Evolutionary conservation across 2,797 vertebrate species (phyloP).

Genomic region (Sebastes vulpes): DNA sequence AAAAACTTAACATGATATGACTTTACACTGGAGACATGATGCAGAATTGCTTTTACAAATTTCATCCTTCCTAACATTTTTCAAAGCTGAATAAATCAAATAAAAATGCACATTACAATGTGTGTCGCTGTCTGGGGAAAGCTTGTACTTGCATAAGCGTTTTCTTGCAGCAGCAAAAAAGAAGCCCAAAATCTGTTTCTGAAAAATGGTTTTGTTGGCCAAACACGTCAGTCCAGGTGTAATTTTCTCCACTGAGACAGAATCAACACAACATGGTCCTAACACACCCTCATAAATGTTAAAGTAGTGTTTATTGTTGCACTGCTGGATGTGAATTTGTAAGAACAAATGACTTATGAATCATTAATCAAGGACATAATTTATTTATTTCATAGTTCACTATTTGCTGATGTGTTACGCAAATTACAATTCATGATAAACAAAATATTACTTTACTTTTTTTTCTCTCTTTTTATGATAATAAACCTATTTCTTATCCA

Average conservation of each 20-base stretch:
- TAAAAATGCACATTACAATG: neutral
- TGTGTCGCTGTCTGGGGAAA: neutral
- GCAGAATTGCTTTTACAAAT: neutral
- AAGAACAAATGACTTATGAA: constrained; percentile 52
- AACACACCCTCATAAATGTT: constrained; percentile 41
- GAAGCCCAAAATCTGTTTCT: neutral
- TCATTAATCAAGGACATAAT: constrained; percentile 33
- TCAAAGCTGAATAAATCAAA: neutral
- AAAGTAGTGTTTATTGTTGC: constrained; percentile 34
- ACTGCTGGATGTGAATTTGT: constrained; percentile 37
- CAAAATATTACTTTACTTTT: neutral
- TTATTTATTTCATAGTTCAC: constrained; percentile 44
- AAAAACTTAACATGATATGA: neutral
- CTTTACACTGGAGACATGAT: neutral
- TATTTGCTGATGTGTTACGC: constrained; percentile 5
- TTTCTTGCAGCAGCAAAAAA: neutral
- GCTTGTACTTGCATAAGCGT: neutral
- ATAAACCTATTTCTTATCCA: neutral
- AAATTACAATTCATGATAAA: neutral
- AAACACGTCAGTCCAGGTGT: neutral
- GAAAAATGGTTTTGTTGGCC: constrained; percentile 1
- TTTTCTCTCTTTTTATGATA: neutral
- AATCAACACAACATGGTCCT: neutral
- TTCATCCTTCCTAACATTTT: neutral
- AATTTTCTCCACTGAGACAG: neutral